Evolutionary conservation across 1,140 invertebrate genomes (phyloP).

Genomic region (Solen grandis): DNA sequence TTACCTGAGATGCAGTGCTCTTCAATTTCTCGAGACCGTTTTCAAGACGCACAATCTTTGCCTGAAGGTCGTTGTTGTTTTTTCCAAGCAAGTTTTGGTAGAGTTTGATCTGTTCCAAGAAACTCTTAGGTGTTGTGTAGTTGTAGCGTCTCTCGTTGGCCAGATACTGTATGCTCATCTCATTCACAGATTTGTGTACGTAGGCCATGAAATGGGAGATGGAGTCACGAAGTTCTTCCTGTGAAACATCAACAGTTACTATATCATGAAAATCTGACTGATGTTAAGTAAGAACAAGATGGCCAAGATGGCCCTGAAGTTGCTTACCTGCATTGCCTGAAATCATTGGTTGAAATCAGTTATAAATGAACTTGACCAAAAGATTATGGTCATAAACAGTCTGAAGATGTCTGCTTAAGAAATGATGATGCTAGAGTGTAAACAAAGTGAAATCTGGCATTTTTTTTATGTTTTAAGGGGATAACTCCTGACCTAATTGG

Average conservation of each 20-base stretch:
- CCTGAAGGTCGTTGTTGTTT: constrained; percentile 90
- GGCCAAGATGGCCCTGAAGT: no score
- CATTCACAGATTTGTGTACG: constrained; percentile 95
- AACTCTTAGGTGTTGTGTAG: constrained; percentile 98
- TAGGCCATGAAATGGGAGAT: constrained; percentile 96
- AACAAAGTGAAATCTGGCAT: no score
- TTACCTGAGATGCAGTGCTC: constrained; percentile 88
- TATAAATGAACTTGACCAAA: no score
- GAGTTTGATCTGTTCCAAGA: constrained; percentile 96
- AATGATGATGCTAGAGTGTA: no score
- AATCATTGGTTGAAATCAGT: no score
- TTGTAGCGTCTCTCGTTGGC: constrained; percentile 95
- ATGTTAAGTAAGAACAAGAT: no score
- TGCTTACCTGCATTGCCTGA: no score
- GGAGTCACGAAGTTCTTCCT: constrained; percentile 75
- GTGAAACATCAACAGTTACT: constrained; percentile 45
- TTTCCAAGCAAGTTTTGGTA: constrained; percentile 92
- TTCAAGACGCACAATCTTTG: constrained; percentile 92
- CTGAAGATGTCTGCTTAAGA: no score
- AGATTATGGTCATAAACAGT: no score
- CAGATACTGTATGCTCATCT: constrained; percentile 92
- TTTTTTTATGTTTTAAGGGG: no score
- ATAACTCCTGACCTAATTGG: no score
- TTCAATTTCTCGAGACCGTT: constrained; percentile 96
- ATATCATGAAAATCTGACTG: no score